Percentiles rank a stretch among this genome's conserved stretches.
phyloP scores from a whole-genome alignment of 2,113 vertebrate species.

The Holacanthus passer region DNA sequence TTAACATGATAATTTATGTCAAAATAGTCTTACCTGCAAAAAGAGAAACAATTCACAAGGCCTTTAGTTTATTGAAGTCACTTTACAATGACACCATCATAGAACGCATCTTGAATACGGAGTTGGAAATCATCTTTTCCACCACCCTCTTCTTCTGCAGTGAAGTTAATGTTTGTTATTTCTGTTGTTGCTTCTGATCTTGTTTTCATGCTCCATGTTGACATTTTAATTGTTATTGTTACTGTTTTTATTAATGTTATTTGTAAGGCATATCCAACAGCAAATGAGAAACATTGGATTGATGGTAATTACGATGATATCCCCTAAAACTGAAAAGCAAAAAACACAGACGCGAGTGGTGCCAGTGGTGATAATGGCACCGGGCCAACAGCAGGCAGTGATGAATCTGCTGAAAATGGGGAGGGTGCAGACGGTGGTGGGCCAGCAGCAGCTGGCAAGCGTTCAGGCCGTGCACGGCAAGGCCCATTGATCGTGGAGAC shows the following conservation, averaged over 20 bases:
- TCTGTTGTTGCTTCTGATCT: constrained; percentile 30
- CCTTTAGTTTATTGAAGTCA: background rate
- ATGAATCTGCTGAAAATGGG: constrained; percentile 62
- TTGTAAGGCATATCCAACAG: constrained; percentile 60
- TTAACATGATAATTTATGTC: background rate
- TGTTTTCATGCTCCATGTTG: constrained; percentile 36
- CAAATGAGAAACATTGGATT: constrained; percentile 67
- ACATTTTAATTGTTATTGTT: constrained; percentile 45
- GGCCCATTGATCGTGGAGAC: constrained; percentile 72
- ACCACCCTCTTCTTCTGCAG: background rate
- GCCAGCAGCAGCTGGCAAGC: constrained; percentile 59
- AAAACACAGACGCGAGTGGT: constrained; percentile 47
- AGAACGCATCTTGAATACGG: background rate
- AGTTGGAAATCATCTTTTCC: constrained; percentile 33
- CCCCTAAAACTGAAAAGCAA: constrained; percentile 67
- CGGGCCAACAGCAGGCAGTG: constrained; percentile 52
- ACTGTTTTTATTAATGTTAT: constrained; percentile 61
- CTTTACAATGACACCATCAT: background rate
- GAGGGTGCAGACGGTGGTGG: constrained; percentile 54
- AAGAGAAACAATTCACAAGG: background rate
- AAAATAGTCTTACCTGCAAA: background rate
- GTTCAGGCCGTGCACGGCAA: constrained; percentile 66
- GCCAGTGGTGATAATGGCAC: constrained; percentile 59
- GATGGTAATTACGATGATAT: constrained; percentile 70
- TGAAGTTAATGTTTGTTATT: constrained; percentile 24